These are phyloP conservation scores for Pseudomyrmex gracilis DNA, from an alignment of 1,140 invertebrate genomes.

Conservation along the genomic window DNA sequence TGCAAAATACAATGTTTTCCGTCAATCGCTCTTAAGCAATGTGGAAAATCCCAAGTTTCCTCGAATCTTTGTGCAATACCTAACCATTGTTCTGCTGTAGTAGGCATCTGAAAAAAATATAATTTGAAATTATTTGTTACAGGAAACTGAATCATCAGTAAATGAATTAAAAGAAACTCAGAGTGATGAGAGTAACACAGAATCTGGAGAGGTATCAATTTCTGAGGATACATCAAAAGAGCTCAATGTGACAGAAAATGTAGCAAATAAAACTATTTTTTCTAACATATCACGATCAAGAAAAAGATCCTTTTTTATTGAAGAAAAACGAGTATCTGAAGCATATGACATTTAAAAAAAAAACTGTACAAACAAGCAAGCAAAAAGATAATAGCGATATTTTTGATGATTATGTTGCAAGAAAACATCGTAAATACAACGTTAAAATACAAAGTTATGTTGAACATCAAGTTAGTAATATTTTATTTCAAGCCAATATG, in stretches of 20 bases:
- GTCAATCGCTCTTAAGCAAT: neutral
- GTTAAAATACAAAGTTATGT: neutral
- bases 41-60: constrained; percentile 9
- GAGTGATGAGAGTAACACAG: neutral
- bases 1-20: constrained; percentile 7
- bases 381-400: constrained; percentile 11
- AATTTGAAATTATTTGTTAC: constrained; percentile 23
- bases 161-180: neutral
- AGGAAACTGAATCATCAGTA: neutral
- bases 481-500: too few species aligned
- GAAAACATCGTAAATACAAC: constrained; percentile 9
- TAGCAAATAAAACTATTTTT: neutral
- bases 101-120: constrained; percentile 1
- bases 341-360: constrained; percentile 3
- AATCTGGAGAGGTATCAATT: neutral
- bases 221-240: neutral
- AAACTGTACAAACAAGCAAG: neutral
- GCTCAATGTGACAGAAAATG: neutral
- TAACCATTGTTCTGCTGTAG: constrained; percentile 18
- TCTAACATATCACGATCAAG: neutral
- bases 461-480: too few species aligned
- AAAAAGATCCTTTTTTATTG: neutral
- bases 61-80: neutral
- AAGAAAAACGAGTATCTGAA: neutral
- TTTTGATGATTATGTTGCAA: neutral